phyloP scores from a whole-genome alignment of 2,113 vertebrate species.

The Misgurnus anguillicaudatus region DNA sequence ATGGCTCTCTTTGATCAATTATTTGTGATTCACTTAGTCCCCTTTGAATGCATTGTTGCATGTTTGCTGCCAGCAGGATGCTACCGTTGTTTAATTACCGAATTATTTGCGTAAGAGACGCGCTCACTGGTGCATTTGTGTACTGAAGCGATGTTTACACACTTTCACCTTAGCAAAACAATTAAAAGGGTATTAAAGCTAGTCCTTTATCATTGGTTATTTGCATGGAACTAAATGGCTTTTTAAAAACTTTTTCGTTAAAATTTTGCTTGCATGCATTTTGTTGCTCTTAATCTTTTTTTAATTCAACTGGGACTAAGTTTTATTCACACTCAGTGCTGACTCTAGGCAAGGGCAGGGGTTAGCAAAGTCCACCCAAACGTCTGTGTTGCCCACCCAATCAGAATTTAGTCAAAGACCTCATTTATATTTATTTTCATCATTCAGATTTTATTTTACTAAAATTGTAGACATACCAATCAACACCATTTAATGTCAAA shows the following conservation, averaged over 20 bases:
- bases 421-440: too few species aligned
- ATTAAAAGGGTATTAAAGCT: not conserved
- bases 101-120: conserved; percentile 18
- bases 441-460: too few species aligned
- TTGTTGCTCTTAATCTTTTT: too few species aligned
- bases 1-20: conserved; percentile 45
- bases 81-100: conserved; percentile 47
- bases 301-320: too few species aligned
- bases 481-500: too few species aligned
- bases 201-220: conserved; percentile 32
- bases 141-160: conserved; percentile 23
- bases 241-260: not conserved
- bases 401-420: too few species aligned
- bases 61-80: not conserved
- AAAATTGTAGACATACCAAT: too few species aligned
- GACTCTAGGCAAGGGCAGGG: too few species aligned
- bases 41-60: conserved; percentile 15
- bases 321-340: too few species aligned
- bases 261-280: too few species aligned
- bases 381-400: too few species aligned
- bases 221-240: conserved; percentile 13
- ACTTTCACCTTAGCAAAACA: conserved; percentile 30
- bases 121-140: conserved; percentile 7
- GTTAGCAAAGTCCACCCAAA: too few species aligned
- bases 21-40: conserved; percentile 32